Percentiles rank a stretch among this genome's conserved stretches.
These are phyloP conservation scores for Palythoa grandiflora DNA, from an alignment of 92 coral and sea anemone species.

Conservation along the genomic window DNA sequence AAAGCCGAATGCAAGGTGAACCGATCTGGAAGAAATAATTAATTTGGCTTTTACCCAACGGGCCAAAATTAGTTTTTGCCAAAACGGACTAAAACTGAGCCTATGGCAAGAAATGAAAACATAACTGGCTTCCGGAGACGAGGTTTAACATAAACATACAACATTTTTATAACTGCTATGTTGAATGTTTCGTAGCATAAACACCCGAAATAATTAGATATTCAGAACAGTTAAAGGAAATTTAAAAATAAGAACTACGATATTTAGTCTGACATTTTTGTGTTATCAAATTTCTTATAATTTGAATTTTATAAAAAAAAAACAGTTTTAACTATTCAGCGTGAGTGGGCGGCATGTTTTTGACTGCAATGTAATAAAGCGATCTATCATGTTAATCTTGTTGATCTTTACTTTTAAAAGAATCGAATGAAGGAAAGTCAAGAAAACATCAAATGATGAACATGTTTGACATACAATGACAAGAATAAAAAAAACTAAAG, in stretches of 20 bases:
- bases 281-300: background rate
- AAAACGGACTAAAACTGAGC: background rate
- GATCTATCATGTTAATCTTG: slow-evolving; percentile 9
- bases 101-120: background rate
- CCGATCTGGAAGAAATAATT: slow-evolving; percentile 10
- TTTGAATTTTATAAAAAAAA: background rate
- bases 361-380: background rate
- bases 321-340: slow-evolving; percentile 13
- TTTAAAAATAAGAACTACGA: background rate
- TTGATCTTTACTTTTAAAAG: slow-evolving; percentile 19
- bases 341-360: background rate
- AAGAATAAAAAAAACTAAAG: background rate
- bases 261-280: background rate
- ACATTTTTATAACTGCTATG: background rate
- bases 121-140: background rate
- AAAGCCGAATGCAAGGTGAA: background rate
- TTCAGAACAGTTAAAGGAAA: background rate
- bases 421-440: slow-evolving; percentile 14
- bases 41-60: background rate
- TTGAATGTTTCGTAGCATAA: background rate
- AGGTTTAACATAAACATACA: background rate
- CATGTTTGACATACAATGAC: background rate
- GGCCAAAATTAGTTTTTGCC: background rate
- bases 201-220: background rate
- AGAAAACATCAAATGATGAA: slow-evolving; percentile 15